phyloP scores from a whole-genome alignment of 2,113 vertebrate species.

The Cyprinus carpio region DNA sequence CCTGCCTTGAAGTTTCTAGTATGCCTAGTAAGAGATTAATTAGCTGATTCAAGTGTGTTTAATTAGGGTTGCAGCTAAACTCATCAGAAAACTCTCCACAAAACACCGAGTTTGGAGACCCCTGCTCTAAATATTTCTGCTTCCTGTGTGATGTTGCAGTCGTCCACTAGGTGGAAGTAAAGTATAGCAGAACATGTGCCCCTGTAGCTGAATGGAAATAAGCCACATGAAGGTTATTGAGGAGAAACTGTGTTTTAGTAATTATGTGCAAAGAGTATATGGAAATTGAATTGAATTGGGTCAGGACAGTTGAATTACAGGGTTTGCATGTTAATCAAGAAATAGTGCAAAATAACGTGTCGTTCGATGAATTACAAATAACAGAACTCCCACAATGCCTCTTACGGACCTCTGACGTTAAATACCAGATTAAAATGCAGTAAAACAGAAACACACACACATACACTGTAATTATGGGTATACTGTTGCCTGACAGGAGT shows the following conservation, averaged over 20 bases:
- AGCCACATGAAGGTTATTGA: constrained; percentile 17
- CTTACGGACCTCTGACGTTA: neutral
- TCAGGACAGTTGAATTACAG: neutral
- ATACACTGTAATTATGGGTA: constrained; percentile 15
- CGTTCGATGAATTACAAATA: neutral
- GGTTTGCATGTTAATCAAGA: constrained; percentile 23
- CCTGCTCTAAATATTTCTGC: neutral
- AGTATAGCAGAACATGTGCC: neutral
- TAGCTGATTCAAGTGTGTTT: no score
- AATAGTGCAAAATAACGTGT: neutral
- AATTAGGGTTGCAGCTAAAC: no score
- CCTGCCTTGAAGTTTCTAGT: no score
- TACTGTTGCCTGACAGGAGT: constrained; percentile 11
- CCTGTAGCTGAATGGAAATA: neutral
- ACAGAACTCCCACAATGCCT: constrained; percentile 14
- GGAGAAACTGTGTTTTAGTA: constrained; percentile 9
- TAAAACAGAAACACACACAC: constrained; percentile 8
- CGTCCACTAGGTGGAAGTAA: constrained; percentile 41
- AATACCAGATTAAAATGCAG: constrained; percentile 1
- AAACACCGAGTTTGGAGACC: no score
- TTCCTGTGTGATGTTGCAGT: neutral
- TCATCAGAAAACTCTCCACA: no score
- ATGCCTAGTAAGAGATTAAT: no score
- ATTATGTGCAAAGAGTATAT: neutral
- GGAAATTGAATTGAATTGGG: neutral